Conservation (phyloP, 2,113 vertebrate species). For the Psettodes erumei region DNA sequence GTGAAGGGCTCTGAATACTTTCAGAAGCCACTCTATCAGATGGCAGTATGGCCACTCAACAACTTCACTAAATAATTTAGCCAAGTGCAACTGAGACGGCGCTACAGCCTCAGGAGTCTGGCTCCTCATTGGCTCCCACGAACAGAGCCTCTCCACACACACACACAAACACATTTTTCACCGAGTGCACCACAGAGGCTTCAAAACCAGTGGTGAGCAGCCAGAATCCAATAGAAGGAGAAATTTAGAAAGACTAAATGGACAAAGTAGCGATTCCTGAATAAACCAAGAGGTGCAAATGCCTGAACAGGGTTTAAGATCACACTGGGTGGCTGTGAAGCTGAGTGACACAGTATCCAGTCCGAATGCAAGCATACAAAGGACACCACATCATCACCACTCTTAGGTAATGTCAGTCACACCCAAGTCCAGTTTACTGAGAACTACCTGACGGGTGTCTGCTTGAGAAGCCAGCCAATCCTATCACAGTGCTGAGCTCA, state of each 20-base stretch:
- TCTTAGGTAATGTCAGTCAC: not conserved
- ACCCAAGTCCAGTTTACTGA: not conserved
- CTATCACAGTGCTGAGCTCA: not conserved
- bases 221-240: not conserved
- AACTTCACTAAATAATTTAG: constrained; percentile 73
- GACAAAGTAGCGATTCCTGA: not conserved
- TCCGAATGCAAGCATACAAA: not conserved
- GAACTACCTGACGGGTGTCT: constrained; percentile 12
- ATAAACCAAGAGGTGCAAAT: not conserved
- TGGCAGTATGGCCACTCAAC: constrained; percentile 6
- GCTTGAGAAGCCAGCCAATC: not conserved
- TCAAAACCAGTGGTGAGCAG: not conserved
- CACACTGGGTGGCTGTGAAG: constrained; percentile 20
- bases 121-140: not conserved
- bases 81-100: constrained; percentile 36
- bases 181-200: not conserved
- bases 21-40: constrained; percentile 1
- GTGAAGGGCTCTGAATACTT: not conserved
- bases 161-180: no score
- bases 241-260: not conserved
- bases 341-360: constrained; percentile 2
- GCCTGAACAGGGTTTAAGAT: constrained; percentile 29
- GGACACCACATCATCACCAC: not conserved
- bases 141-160: not conserved
- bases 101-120: constrained; percentile 16